Evolutionary conservation across 2,797 vertebrate genomes (phyloP).

Genomic region (Dryobates pubescens): DNA sequence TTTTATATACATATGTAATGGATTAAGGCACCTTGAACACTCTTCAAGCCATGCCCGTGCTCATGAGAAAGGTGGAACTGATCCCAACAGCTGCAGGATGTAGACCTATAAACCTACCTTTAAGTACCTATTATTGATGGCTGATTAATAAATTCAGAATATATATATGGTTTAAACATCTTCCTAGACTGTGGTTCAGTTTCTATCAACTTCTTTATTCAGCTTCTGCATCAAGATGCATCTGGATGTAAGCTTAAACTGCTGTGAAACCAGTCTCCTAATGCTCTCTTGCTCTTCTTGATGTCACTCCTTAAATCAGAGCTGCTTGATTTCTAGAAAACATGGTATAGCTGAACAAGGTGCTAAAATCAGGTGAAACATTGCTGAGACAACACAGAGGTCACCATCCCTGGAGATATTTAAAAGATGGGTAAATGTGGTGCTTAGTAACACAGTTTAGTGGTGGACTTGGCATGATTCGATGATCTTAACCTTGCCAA

Average conservation of each 20-base stretch:
- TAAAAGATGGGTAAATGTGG: background rate
- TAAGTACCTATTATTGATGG: background rate
- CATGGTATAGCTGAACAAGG: background rate
- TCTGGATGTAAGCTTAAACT: background rate
- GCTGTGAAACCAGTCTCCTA: background rate
- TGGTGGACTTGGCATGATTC: too few species aligned
- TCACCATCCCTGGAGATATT: background rate
- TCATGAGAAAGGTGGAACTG: background rate
- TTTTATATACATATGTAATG: background rate
- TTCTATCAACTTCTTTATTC: background rate
- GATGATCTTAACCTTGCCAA: too few species aligned
- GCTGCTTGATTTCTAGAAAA: background rate
- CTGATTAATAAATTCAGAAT: background rate
- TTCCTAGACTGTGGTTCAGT: background rate
- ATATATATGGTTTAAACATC: background rate
- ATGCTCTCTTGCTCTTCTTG: background rate
- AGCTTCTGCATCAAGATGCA: background rate
- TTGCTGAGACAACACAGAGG: background rate
- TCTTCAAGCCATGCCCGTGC: background rate
- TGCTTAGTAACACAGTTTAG: background rate
- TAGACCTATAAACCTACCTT: background rate
- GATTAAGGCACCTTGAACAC: background rate
- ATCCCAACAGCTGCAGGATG: fast-evolving
- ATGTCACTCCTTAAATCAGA: background rate
- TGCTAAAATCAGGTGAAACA: background rate